Conservation (phyloP, 2,113 vertebrate genomes). For the Macquaria australasica region DNA sequence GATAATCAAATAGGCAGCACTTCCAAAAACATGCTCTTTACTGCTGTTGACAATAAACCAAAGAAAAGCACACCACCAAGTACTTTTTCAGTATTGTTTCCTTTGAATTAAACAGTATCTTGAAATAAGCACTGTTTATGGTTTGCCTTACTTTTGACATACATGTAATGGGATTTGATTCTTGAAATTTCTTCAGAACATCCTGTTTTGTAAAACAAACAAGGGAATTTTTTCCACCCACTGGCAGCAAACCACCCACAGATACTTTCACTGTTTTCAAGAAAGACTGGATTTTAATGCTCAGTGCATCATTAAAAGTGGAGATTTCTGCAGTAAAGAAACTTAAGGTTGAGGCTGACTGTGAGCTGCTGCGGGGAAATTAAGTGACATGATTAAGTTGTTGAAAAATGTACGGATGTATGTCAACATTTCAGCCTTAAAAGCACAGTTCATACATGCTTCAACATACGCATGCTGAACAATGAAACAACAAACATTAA, state of each 20-base stretch:
- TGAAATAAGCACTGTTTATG: conserved; percentile 13
- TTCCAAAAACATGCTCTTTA: neutral
- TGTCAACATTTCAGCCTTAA: conserved; percentile 3
- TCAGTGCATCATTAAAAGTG: neutral
- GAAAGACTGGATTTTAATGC: conserved; percentile 1
- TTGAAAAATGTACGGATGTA: neutral
- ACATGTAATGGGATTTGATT: neutral
- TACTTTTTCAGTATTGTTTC: neutral
- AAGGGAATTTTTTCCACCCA: conserved; percentile 25
- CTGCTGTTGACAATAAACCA: neutral
- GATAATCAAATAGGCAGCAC: neutral
- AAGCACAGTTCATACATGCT: neutral
- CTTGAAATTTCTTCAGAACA: conserved; percentile 17
- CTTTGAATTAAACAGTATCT: conserved; percentile 23
- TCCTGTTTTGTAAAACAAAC: conserved; percentile 10
- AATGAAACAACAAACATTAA: neutral
- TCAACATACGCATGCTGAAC: neutral
- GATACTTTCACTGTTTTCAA: conserved; percentile 15
- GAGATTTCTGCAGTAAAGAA: conserved; percentile 44
- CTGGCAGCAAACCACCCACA: conserved; percentile 27
- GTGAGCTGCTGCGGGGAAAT: conserved; percentile 24
- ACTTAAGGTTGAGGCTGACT: conserved; percentile 1
- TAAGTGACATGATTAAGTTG: neutral
- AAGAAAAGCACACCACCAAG: neutral
- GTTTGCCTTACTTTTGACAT: neutral